Conservation (phyloP, 2,888 invertebrate genomes). For the Rhaphigaster nebulosa region DNA sequence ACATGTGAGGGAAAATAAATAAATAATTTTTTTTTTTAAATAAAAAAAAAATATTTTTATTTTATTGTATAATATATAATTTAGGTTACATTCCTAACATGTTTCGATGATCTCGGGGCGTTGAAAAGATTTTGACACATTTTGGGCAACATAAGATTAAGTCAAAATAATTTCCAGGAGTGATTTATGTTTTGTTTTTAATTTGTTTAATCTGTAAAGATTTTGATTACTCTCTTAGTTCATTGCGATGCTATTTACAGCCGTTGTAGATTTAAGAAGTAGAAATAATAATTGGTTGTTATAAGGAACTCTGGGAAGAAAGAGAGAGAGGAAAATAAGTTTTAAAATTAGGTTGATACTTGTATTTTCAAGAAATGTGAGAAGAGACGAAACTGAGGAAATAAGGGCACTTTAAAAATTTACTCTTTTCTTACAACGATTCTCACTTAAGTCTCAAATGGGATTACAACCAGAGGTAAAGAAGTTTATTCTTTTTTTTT, state of each 20-base stretch:
- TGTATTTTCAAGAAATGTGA: conserved; percentile 31
- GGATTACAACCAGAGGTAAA: conserved; percentile 17
- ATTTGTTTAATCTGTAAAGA: neutral
- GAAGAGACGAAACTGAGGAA: conserved; percentile 26
- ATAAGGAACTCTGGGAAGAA: neutral
- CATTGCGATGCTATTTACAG: too few relatives aligned
- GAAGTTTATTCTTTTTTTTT: neutral
- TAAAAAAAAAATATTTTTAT: too few relatives aligned
- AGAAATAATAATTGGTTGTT: neutral
- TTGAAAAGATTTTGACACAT: too few relatives aligned
- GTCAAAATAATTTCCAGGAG: too few relatives aligned
- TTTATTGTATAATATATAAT: too few relatives aligned
- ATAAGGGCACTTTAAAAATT: conserved; percentile 39
- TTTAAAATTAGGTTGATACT: conserved; percentile 41
- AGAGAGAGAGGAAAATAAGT: neutral
- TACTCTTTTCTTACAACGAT: conserved; percentile 40
- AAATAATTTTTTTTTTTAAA: too few relatives aligned
- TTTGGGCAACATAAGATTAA: too few relatives aligned
- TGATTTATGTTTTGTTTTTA: too few relatives aligned
- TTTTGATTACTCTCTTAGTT: neutral
- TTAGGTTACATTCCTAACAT: too few relatives aligned
- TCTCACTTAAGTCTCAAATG: conserved; percentile 46
- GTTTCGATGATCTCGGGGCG: too few relatives aligned
- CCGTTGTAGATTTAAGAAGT: neutral
- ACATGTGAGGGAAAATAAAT: too few relatives aligned